A percentile compares a stretch with the other conserved stretches of the same genome.
These are phyloP conservation scores for Masnerella sp. DNA, from an alignment of 2,888 invertebrate species.

Conservation along the genomic window DNA sequence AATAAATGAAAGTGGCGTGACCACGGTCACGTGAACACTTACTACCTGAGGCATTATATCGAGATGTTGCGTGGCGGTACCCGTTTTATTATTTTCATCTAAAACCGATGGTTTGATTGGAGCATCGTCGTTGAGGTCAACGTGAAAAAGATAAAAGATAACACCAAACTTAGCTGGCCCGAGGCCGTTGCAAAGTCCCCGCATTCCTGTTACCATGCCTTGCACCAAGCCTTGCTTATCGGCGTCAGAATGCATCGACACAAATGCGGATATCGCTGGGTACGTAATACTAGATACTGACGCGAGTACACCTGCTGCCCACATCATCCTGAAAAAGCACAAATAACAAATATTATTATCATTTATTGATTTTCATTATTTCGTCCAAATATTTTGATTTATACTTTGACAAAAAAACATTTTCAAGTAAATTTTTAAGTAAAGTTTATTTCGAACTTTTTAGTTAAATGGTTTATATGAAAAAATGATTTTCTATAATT, in stretches of 20 bases:
- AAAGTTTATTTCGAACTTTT: no score
- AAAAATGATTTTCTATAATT: no score
- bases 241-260: constrained; percentile 97
- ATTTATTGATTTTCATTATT: not conserved
- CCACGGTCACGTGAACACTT: constrained; percentile 23
- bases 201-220: constrained; percentile 99
- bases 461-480: no score
- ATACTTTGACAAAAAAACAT: no score
- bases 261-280: constrained; percentile 99
- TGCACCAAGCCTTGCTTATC: constrained; percentile 98
- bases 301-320: constrained; percentile 98
- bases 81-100: constrained; percentile 76
- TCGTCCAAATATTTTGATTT: no score
- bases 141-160: constrained; percentile 98
- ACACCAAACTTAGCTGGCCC: constrained; percentile 99
- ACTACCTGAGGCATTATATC: constrained; percentile 79
- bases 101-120: constrained; percentile 76
- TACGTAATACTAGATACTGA: constrained; percentile 98
- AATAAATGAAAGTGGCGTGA: constrained; percentile 6
- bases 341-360: not conserved
- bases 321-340: constrained; percentile 91
- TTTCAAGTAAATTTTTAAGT: no score
- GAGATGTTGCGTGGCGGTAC: constrained; percentile 77
- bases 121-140: constrained; percentile 91
- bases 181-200: constrained; percentile 97